Base-by-base conservation (phyloP, 2,797 vertebrate genomes). In the Neosalanx taihuensis region DNA sequence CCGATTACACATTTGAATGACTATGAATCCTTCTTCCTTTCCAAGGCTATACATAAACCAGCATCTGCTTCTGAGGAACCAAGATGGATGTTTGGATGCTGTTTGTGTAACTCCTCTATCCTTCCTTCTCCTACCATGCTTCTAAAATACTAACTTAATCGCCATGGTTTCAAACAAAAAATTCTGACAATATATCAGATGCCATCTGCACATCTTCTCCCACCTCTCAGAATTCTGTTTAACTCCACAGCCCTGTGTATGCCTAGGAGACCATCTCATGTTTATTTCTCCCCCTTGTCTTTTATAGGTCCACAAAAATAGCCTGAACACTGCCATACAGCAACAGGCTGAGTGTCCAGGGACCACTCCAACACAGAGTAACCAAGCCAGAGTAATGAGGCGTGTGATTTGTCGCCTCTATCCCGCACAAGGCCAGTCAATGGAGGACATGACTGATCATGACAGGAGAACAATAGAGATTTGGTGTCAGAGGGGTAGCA, bases 341-440 rank as follows among this genome's bases (percentile, higher is more conserved):
- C 89, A 92, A 90, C 88, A 90, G 90, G 87, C 87, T 68, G 85
- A 87, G 86, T 91, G 87, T 87, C 90, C 86, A 76, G 84, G 81
- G 89, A 89, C 80, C 61, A 76, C 81, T 79, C 79, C 17, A 74
- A 72, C 85, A 77, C 84, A 81, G 90, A 92, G 92, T 90, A 89
- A 90, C 91, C 93, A 94, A 92, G 92, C 92, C 83, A 85, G 92
- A 86, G 82, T 93, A 93, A 93, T 93, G 93, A 93, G 91, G 90
- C 92, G 87, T 91, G 87, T 94, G 92, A 94, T 94, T 91, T 89
- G 89, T 89, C 87, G 87, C 92, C 92, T 90, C 92, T 92, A 88
- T 91, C 86, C 77, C 15, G 89, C 90, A 91, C 89, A 92, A 90
- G 90, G 85, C 86, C 70, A 66, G 85, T 86, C 88, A 91, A 87